Percentiles rank a stretch among this genome's conserved stretches.
These are phyloP conservation scores for Emydocephalus ijimae DNA, from an alignment of 2,113 vertebrate genomes.

Conservation along the genomic window DNA sequence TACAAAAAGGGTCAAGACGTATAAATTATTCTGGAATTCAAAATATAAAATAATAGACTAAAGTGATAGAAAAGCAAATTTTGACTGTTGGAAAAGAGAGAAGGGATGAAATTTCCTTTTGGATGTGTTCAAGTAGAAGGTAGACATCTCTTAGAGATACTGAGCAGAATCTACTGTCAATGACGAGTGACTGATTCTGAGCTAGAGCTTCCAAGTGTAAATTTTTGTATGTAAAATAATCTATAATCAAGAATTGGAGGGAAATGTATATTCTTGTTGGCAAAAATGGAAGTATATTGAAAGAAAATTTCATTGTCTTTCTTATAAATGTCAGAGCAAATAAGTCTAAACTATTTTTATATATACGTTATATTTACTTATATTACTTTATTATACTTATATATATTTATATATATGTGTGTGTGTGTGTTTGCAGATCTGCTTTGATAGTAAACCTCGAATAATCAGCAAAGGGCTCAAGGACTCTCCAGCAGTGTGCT, in stretches of 20 bases:
- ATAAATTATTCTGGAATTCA: background rate
- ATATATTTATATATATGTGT: no score
- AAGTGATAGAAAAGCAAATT: background rate
- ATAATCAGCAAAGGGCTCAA: conserved; percentile 89
- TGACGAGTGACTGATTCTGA: background rate
- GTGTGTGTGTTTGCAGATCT: conserved; percentile 73
- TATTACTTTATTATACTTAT: no score
- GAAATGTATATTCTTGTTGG: background rate
- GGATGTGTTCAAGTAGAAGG: background rate
- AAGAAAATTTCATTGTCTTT: background rate
- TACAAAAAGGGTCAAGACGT: background rate
- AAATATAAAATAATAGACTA: background rate
- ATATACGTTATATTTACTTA: no score
- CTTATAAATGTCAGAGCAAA: background rate
- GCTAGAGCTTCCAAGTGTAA: background rate
- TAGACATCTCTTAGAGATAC: background rate
- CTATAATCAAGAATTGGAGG: background rate
- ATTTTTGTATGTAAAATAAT: background rate
- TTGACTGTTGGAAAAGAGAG: background rate
- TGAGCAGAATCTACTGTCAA: background rate
- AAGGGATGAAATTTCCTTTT: no score
- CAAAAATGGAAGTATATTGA: background rate
- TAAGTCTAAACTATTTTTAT: background rate
- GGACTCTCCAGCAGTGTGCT: conserved; percentile 81
- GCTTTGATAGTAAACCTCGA: conserved; percentile 89